Evolutionary conservation across 2,888 invertebrate species (phyloP), one percentile per base, ranked within the genome.

Genomic region (Erebia epiphron): DNA sequence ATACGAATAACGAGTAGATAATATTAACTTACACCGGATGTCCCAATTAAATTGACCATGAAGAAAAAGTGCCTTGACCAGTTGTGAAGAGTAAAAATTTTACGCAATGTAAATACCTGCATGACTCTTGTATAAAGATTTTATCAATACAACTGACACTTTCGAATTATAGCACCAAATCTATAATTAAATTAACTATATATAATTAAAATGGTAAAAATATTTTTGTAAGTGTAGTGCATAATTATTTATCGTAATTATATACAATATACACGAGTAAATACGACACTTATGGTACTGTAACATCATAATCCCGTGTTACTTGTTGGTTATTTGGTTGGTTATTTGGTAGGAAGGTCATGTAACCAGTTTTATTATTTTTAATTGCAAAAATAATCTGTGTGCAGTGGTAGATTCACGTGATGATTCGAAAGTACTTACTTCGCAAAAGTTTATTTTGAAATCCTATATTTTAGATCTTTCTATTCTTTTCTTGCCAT

Each of bases 21-120:
- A 58, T 7, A 8, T 46, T 46, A 21, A 43, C 62, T 62, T 62
- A 62, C 62, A 62, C 62, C 62, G 62, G 62, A 62, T 49, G 62
- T 62, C 62, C 62, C 49, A 62, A 14, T 49, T 62, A n/a, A 62
- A 62, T 26, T 62, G 62, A 62, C 62, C 62, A 62, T 62, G 62
- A 62, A 62, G 62, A 62, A 62, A 61, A 62, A 49, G 62, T 62
- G 62, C 62, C 62, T 62, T 49, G 62, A 49, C 62, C 62, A 49
- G 14, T 49, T 46, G 13, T 14, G 62, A 62, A 49, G 62, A 62
- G 46, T 46, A 21, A 49, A 62, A 49, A 49, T 62, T 62, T 49
- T 62, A 62, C 62, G 62, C 62, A 62, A 62, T 62, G 62, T 46
- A 62, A 49, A 62, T 62, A 62, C 62, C 62, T 9, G 14, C 49